phyloP scores from a whole-genome alignment of 2,888 invertebrate species.

The Parnassius smintheus region DNA sequence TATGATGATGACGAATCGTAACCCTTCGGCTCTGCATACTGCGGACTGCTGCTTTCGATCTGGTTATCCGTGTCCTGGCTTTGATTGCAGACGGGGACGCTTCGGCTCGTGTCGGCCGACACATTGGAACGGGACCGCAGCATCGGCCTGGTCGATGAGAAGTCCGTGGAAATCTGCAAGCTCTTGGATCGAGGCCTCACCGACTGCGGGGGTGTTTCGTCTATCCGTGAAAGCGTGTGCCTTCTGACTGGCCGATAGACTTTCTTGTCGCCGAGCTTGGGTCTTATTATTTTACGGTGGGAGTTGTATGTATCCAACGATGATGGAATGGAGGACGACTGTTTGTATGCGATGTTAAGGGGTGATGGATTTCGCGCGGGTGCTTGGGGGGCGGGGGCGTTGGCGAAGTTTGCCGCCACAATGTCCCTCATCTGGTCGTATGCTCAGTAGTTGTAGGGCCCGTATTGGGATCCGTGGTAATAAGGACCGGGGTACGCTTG shows the following conservation, averaged over 20 bases:
- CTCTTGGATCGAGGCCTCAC: slow-evolving; percentile 55
- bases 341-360: slow-evolving; percentile 33
- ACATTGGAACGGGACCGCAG: slow-evolving; percentile 67
- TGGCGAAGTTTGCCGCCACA: slow-evolving; percentile 70
- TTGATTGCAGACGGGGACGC: slow-evolving; percentile 71
- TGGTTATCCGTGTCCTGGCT: slow-evolving; percentile 60
- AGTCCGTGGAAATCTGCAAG: slow-evolving; percentile 61
- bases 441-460: slow-evolving; percentile 94
- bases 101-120: slow-evolving; percentile 71
- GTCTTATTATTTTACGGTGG: slow-evolving; percentile 60
- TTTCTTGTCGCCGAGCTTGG: slow-evolving; percentile 58
- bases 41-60: slow-evolving; percentile 58
- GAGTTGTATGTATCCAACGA: slow-evolving; percentile 70
- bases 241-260: slow-evolving; percentile 65
- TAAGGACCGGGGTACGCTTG: slow-evolving; percentile 93
- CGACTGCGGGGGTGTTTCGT: slow-evolving; percentile 57
- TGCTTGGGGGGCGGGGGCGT: slow-evolving; percentile 73
- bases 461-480: slow-evolving; percentile 96
- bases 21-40: slow-evolving; percentile 65
- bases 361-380: slow-evolving; percentile 67
- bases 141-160: slow-evolving; percentile 63
- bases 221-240: slow-evolving; percentile 70
- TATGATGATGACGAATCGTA: slow-evolving; percentile 57
- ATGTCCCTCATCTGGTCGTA: slow-evolving; percentile 78
- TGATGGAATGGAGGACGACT: slow-evolving; percentile 39